A percentile compares a stretch with the other conserved stretches of the same genome.
Evolutionary conservation across 2,797 vertebrate species (phyloP).

Genomic region (Lutjanus campechanus): DNA sequence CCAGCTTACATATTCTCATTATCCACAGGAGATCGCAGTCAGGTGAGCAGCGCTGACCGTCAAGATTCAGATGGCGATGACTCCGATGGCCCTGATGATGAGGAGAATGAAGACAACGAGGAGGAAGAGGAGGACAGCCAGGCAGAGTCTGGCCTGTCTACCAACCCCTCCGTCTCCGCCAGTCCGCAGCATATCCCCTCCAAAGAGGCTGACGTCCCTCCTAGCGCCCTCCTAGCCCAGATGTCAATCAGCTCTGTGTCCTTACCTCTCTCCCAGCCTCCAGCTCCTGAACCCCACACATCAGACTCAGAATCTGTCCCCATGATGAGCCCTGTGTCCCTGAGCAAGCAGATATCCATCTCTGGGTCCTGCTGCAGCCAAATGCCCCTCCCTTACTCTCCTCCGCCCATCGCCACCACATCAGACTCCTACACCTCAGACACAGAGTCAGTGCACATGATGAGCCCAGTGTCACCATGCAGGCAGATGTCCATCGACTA

Average conservation of each 20-base stretch:
- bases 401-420: constrained; percentile 57
- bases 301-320: constrained; percentile 63
- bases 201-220: constrained; percentile 89
- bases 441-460: constrained; percentile 81
- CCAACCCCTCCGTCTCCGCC: constrained; percentile 93
- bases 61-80: constrained; percentile 95
- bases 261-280: constrained; percentile 63
- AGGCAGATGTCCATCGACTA: constrained; percentile 95
- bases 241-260: constrained; percentile 90
- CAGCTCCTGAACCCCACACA: constrained; percentile 39
- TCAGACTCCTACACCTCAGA: constrained; percentile 82
- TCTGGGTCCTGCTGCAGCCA: constrained; percentile 82
- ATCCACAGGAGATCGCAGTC: constrained; percentile 91
- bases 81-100: constrained; percentile 94
- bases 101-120: constrained; percentile 96
- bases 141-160: constrained; percentile 93
- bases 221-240: constrained; percentile 93
- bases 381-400: constrained; percentile 52
- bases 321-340: constrained; percentile 79
- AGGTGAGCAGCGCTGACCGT: constrained; percentile 87
- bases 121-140: constrained; percentile 99
- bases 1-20: constrained; percentile 31
- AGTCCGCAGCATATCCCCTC: constrained; percentile 93
- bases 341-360: constrained; percentile 88
- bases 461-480: constrained; percentile 88